These are phyloP conservation scores for Drosophila albomicans DNA, from an alignment of 1,140 invertebrate species.

Conservation along the genomic window DNA sequence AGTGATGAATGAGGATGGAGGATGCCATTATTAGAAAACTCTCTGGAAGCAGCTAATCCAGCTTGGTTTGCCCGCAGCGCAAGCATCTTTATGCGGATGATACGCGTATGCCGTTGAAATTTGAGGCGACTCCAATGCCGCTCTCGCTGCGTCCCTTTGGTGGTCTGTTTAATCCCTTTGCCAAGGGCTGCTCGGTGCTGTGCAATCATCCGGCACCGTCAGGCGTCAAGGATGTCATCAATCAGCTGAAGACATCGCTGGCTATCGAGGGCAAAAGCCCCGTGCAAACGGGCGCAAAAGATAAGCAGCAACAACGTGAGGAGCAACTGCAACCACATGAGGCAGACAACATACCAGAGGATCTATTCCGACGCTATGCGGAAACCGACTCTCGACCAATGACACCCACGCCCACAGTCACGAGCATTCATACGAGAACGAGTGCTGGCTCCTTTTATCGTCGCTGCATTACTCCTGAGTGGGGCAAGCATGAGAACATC, in stretches of 20 bases:
- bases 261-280: constrained; percentile 76
- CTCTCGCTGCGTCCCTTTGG: constrained; percentile 89
- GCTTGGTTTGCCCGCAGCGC: constrained; percentile 35
- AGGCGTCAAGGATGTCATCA: constrained; percentile 90
- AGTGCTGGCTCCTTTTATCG: constrained; percentile 81
- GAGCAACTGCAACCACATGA: constrained; percentile 62
- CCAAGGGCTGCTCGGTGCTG: constrained; percentile 91
- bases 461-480: constrained; percentile 86
- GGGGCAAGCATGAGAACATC: constrained; percentile 81
- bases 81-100: constrained; percentile 53
- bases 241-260: constrained; percentile 90
- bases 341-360: constrained; percentile 86
- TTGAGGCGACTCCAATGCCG: constrained; percentile 73
- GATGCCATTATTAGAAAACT: background rate
- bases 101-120: constrained; percentile 64
- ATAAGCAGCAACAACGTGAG: constrained; percentile 35
- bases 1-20: background rate
- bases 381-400: constrained; percentile 92
- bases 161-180: constrained; percentile 91
- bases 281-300: constrained; percentile 41
- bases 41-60: constrained; percentile 2
- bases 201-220: constrained; percentile 93
- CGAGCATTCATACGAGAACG: constrained; percentile 86
- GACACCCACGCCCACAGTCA: constrained; percentile 90
- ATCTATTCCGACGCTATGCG: constrained; percentile 89